Evolutionary conservation across 2,797 vertebrate species (phyloP), one percentile per base, ranked within the genome.

Genomic region (Hydrocynus forskahlii): DNA sequence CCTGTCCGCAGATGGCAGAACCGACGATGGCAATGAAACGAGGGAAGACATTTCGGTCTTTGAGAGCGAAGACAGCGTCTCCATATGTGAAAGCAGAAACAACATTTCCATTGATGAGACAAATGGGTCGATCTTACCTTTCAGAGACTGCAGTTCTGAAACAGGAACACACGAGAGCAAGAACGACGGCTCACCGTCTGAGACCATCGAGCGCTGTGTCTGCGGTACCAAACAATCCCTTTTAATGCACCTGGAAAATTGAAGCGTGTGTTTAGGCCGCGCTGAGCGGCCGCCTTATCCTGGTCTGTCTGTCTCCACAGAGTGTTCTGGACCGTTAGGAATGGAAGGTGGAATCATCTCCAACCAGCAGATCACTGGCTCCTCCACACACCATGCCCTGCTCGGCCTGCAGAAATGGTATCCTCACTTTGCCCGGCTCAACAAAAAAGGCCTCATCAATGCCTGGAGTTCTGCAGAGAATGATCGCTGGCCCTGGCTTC

Each of bases 401-500:
- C 99, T 99, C 29, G 98, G 98, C 77, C 94, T 99, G 83, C 98
- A 99, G 93, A 99, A 99, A 86, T 99, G 98, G 98, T 99, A 99
- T 82, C 97, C 98, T 0, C 99, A 99, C 93, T 99, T 98, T 81
- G 95, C 97, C 82, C 95, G 98, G 23, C 96, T 99, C 85, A 99
- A 99, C 93, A 99, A 97, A 93, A 99, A 98, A 88, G 98, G 98
- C 66, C 96, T 99, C 87, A 97, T 99, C 90, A 99, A 99, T 25
- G 98, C 98, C 78, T 99, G 98, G 98, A 99, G 97, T 14, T 97
- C 97, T 76, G 97, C 97, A 87, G 97, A 99, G 92, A 99, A 99
- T 87, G 98, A 99, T 95, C 96, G 97, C 95, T 99, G 97, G 98
- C 98, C 98, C 0, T 99, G 98, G 98, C 99, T 99, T 92, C 98